A percentile compares a stretch with the other conserved stretches of the same genome.
phyloP scores from a whole-genome alignment of 2,797 vertebrate genomes.

The Corythornis leucogaster region DNA sequence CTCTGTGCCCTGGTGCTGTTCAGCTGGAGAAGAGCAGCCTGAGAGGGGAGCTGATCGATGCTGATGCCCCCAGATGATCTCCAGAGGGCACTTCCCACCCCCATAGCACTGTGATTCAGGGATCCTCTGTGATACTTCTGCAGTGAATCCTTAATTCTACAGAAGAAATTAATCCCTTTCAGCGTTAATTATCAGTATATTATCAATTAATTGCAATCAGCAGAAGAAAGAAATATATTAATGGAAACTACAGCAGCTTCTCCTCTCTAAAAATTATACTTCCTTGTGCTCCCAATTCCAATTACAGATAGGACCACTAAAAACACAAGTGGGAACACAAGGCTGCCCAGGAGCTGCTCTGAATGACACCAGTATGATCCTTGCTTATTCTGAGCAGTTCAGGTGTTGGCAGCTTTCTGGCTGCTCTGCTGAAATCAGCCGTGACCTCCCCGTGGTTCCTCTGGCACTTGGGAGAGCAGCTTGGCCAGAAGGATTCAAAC shows the following conservation, averaged over 20 bases:
- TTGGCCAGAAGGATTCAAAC: not conserved
- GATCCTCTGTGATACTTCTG: not conserved
- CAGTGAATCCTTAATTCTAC: not conserved
- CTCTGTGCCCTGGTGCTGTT: not conserved
- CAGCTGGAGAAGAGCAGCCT: no score
- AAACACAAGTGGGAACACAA: not conserved
- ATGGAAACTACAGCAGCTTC: not conserved
- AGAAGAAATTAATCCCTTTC: not conserved
- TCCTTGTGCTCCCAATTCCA: not conserved
- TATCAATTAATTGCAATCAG: slow-evolving; percentile 18
- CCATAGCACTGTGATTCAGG: not conserved
- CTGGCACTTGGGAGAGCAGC: not conserved
- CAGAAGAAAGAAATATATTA: not conserved
- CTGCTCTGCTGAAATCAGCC: not conserved
- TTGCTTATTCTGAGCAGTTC: not conserved
- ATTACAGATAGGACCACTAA: not conserved
- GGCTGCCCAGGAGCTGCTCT: not conserved
- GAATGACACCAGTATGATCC: not conserved
- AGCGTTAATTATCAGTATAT: not conserved
- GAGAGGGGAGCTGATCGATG: no score
- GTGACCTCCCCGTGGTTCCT: accelerated
- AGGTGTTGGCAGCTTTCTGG: accelerated
- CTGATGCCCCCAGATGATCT: not conserved
- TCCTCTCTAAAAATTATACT: not conserved
- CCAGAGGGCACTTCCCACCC: not conserved